These are phyloP conservation scores for Ditula angustiorana DNA, from an alignment of 2,888 invertebrate species.

Conservation along the genomic window DNA sequence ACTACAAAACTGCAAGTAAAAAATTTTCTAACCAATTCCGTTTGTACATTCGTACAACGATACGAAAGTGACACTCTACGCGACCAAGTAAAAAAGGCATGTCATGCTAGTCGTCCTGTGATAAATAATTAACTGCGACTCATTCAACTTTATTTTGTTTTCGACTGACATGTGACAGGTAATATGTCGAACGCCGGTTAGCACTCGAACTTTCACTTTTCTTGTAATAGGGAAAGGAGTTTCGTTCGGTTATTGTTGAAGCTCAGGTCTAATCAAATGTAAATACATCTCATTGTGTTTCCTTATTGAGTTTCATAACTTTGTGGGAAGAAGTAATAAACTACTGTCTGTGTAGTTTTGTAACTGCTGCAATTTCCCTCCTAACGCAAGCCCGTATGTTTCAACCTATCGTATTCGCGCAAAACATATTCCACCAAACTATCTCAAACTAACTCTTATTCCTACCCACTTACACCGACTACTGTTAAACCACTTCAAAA, in stretches of 20 bases:
- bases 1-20: no score
- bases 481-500: not conserved
- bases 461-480: not conserved
- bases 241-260: not conserved
- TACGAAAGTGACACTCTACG: not conserved
- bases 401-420: conserved; percentile 22
- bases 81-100: not conserved
- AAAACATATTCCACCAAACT: conserved; percentile 34
- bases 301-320: not conserved
- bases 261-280: not conserved
- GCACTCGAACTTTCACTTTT: conserved; percentile 16
- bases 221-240: not conserved
- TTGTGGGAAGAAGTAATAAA: not conserved
- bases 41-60: no score
- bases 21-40: no score
- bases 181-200: not conserved
- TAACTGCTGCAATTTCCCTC: not conserved
- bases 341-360: not conserved
- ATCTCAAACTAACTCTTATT: conserved; percentile 15
- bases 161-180: conserved; percentile 6
- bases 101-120: not conserved
- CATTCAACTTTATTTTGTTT: conserved; percentile 5
- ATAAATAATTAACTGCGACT: not conserved
- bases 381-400: not conserved
- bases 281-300: not conserved